Conservation (phyloP, 2,113 vertebrate species). For the Antigone vipio region DNA sequence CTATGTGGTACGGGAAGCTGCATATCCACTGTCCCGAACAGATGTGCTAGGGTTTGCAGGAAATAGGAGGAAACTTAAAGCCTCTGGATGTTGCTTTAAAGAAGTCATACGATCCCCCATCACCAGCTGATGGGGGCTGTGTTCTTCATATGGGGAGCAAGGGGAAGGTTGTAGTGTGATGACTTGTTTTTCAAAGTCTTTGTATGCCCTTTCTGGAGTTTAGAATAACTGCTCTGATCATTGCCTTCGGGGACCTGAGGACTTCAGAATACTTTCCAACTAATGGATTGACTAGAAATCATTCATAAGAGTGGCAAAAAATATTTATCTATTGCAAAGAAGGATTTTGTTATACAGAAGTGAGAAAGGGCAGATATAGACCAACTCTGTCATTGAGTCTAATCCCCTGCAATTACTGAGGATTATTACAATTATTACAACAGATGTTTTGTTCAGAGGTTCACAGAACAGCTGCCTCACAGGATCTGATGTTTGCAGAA, state of each 20-base stretch:
- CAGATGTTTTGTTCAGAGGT: neutral
- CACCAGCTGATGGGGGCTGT: neutral
- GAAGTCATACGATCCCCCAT: neutral
- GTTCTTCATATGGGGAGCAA: neutral
- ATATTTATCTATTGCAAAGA: neutral
- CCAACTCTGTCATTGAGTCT: neutral
- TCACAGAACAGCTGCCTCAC: neutral
- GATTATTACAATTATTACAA: neutral
- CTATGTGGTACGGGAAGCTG: neutral
- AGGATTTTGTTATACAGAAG: neutral
- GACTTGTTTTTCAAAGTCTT: neutral
- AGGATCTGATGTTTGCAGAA: neutral
- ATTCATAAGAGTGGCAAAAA: neutral
- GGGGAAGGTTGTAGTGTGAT: rapidly evolving
- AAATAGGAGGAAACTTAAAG: neutral
- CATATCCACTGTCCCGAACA: neutral
- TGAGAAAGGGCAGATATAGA: neutral
- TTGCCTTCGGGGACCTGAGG: neutral
- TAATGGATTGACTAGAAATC: neutral
- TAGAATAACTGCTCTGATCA: neutral
- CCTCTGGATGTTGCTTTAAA: neutral
- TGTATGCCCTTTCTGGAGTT: neutral
- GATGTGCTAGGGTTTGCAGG: neutral
- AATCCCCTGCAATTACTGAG: neutral
- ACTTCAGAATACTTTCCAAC: neutral